Base-by-base conservation (phyloP, 2,113 vertebrate genomes). In the Geococcyx californianus region DNA sequence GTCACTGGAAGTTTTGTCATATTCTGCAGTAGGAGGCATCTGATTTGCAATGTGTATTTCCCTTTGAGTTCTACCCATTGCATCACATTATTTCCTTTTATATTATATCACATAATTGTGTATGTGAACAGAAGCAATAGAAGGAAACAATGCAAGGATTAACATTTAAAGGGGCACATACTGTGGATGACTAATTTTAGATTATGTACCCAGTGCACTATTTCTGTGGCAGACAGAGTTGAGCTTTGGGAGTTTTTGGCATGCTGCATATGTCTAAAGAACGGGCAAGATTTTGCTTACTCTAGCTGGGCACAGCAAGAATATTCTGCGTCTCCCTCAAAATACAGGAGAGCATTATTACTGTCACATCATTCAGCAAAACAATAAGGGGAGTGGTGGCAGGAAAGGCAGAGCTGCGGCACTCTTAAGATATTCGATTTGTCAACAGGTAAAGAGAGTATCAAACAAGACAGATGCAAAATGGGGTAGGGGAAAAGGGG, bases 51-150 rank as follows among this genome's bases (percentile, higher is more conserved):
- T 25, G 66, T 2, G 29, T 12, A 78, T 67, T 90, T 85, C 70
- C 38, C 34, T 81, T 87, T 63, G 20, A 80, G 56, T 79, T 90
- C 76, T 63, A 88, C 29, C 63, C 68, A 83, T 10, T 64, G 60
- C 60, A 93, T 76, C 86, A 77, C 56, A 49, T 69, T 77, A 75
- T 89, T 96, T 90, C 82, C 79, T 87, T 91, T 90, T 47, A n/a
- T 24, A 60, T 89, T 78, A 70, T 38, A 81, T 92, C 95, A 96
- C 80, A 68, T 36, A 87, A 76, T 20, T 0, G 0, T 6, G 17
- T n/a, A 60, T 59, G 82, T 83, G 68, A 95, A 93, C 59, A 91
- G 76, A 80, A 81, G 74, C 70, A 96, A 83, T 68, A 86, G 80
- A 89, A 88, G n/a, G 90, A 88, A 94, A 77, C 0, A 0, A 91